A percentile compares a stretch with the other conserved stretches of the same genome.
phyloP scores from a whole-genome alignment of 2,113 vertebrate species.

The Acanthochromis polyacanthus region DNA sequence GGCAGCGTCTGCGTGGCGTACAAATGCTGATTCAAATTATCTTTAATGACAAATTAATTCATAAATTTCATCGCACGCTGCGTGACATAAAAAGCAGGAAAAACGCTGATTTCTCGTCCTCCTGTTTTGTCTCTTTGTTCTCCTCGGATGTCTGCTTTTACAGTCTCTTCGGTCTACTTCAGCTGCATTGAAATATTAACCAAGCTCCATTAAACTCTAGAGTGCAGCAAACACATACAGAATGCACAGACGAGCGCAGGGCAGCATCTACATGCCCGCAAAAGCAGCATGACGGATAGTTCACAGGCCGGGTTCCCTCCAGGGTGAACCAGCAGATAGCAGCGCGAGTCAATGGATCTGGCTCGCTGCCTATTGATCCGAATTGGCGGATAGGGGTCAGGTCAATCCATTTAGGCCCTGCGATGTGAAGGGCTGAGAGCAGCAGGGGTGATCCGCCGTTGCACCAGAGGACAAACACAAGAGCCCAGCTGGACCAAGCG shows the following conservation, averaged over 20 bases:
- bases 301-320: conserved; percentile 2
- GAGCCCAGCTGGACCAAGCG: conserved; percentile 41
- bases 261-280: conserved; percentile 26
- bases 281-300: conserved; percentile 20
- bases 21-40: conserved; percentile 26
- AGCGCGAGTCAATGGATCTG: conserved; percentile 31
- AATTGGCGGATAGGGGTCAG: conserved; percentile 62
- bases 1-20: background rate
- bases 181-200: conserved; percentile 59
- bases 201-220: conserved; percentile 39
- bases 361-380: conserved; percentile 60
- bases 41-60: conserved; percentile 26
- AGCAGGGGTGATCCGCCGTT: conserved; percentile 15
- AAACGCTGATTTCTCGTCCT: conserved; percentile 9
- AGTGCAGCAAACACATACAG: conserved; percentile 32
- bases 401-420: conserved; percentile 58
- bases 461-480: conserved; percentile 23
- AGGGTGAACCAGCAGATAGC: conserved; percentile 47
- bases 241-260: conserved; percentile 30
- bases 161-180: conserved; percentile 17
- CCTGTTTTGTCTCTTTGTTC: background rate
- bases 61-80: conserved; percentile 10
- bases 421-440: conserved; percentile 34
- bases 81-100: conserved; percentile 19
- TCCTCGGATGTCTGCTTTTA: conserved; percentile 7